Base-by-base conservation (phyloP, 2,888 invertebrate species). In the Xiphydria camelus region DNA sequence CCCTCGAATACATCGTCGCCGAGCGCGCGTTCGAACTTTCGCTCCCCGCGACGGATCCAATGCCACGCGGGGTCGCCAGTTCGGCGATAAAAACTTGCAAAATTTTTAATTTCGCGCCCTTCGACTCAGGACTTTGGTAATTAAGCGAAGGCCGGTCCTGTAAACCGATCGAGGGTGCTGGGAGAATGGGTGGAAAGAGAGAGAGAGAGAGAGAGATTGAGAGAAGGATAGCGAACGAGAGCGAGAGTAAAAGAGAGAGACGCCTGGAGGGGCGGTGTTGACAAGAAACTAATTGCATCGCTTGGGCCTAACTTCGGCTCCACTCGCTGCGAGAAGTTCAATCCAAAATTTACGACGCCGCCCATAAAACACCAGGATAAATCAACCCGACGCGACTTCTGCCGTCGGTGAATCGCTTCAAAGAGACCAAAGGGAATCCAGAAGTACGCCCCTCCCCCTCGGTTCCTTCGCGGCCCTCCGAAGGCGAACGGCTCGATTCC, bases 221-320 rank as follows among this genome's bases (percentile, higher is more conserved):
- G n/a, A n/a, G n/a, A n/a, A n/a, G n/a, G n/a, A n/a, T n/a, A n/a
- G n/a, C n/a, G n/a, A n/a, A n/a, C n/a, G n/a, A n/a, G n/a, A n/a
- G n/a, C n/a, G n/a, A n/a, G n/a, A n/a, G n/a, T n/a, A n/a, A n/a
- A n/a, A n/a, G n/a, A n/a, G n/a, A n/a, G n/a, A n/a, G n/a, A n/a
- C n/a, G n/a, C n/a, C 29, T 7, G 29, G 29, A 12, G 29, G 6
- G 4, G 14, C 12, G 43, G 43, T 44, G 43, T 44, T 44, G 43
- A 44, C 43, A 44, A 44, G 43, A 44, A 44, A 44, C 43, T 44
- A 44, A 44, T 44, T 44, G 43, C 43, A 44, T 44, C 43, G 43
- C 43, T 44, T 31, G 37, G 38, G 43, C 43, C 38, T 29, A 38
- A 31, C 26, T 42, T 20, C 20, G 15, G 25, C 20, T 20, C 18